Evolutionary conservation across 2,888 invertebrate species (phyloP).

Genomic region (Epinotia ramella): DNA sequence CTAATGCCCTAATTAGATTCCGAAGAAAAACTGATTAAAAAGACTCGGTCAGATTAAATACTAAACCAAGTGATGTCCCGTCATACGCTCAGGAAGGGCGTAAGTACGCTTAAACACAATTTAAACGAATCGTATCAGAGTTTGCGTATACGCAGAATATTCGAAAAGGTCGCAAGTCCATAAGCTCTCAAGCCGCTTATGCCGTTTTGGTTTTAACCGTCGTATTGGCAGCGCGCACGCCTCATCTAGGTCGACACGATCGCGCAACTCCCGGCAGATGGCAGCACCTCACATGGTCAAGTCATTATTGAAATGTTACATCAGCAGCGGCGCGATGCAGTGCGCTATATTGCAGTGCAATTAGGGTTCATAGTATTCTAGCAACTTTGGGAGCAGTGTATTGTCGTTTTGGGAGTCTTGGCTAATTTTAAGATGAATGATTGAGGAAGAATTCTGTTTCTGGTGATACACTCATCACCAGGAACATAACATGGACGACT

Average conservation of each 20-base stretch:
- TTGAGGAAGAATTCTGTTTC: too few relatives aligned
- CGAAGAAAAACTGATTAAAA: too few relatives aligned
- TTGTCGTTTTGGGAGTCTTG: neutral
- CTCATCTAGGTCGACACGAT: slow-evolving; percentile 78
- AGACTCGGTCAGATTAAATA: neutral
- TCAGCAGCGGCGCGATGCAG: neutral
- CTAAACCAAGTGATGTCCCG: neutral
- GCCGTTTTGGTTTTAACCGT: slow-evolving; percentile 47
- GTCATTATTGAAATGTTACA: slow-evolving; percentile 31
- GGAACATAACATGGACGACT: too few relatives aligned
- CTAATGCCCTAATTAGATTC: too few relatives aligned
- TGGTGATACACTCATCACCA: too few relatives aligned
- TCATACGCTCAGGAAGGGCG: slow-evolving; percentile 1
- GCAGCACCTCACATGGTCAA: slow-evolving; percentile 55
- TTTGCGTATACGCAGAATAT: neutral
- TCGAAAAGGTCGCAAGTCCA: neutral
- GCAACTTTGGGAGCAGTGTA: neutral
- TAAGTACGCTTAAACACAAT: slow-evolving; percentile 15
- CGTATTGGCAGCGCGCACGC: slow-evolving; percentile 81
- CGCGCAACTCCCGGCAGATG: slow-evolving; percentile 83
- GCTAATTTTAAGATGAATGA: neutral
- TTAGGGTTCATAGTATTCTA: neutral
- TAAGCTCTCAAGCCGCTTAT: neutral
- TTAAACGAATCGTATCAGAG: slow-evolving; percentile 26
- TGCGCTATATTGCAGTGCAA: neutral